Conservation (phyloP, 2,797 vertebrate genomes). For the Saxicola maurus region DNA sequence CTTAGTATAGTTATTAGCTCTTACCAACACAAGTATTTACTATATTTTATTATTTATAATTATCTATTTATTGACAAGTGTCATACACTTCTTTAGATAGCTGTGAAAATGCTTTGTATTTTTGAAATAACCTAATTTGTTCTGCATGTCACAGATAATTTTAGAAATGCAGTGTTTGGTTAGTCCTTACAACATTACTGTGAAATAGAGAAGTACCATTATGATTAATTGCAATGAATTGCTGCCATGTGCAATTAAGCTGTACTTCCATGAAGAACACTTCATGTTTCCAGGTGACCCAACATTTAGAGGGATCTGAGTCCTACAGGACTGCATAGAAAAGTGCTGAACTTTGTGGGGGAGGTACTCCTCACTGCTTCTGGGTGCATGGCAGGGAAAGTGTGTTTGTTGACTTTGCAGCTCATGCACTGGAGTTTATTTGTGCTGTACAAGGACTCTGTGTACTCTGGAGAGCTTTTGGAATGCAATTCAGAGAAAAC, state of each 20-base stretch:
- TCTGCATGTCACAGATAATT: not conserved
- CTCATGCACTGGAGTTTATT: not conserved
- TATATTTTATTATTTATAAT: not conserved
- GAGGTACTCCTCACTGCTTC: not conserved
- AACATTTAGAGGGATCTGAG: not conserved
- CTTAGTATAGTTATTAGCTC: not conserved
- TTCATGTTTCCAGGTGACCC: not conserved
- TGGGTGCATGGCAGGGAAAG: not conserved
- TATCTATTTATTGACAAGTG: not conserved
- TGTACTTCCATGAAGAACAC: not conserved
- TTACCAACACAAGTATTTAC: not conserved
- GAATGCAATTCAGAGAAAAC: not conserved
- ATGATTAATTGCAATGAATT: not conserved
- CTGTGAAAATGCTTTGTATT: not conserved
- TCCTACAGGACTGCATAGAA: not conserved
- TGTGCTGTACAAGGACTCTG: fast-evolving
- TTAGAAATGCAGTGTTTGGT: not conserved
- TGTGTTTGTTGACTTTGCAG: not conserved
- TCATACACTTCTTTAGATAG: not conserved
- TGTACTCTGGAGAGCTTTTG: not conserved
- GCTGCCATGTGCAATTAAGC: not conserved
- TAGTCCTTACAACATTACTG: not conserved
- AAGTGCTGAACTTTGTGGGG: not conserved
- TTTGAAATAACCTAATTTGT: not conserved
- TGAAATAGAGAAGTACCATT: not conserved